phyloP scores from a whole-genome alignment of 2,113 vertebrate genomes.

The Gopherus flavomarginatus region DNA sequence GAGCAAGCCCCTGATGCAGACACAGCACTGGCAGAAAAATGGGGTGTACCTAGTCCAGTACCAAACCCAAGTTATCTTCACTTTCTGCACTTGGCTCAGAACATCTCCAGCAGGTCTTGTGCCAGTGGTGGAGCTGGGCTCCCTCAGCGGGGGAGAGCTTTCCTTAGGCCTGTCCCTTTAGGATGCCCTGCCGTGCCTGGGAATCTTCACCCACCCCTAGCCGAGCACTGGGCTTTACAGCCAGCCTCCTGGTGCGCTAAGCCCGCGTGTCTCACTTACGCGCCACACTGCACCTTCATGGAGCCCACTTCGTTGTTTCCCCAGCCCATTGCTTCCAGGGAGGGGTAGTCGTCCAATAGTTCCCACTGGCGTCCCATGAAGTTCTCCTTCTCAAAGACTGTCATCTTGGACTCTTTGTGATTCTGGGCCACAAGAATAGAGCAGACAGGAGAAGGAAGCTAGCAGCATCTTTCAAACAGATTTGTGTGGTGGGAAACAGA shows the following conservation, averaged over 20 bases:
- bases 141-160: too few relatives aligned
- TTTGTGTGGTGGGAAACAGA: rapidly evolving
- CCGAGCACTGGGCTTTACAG: too few relatives aligned
- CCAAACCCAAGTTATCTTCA: too few relatives aligned
- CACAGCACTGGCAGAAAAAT: not conserved
- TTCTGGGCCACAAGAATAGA: constrained; percentile 77
- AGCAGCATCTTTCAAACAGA: too few relatives aligned
- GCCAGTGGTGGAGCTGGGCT: too few relatives aligned
- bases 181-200: too few relatives aligned
- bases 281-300: constrained; percentile 92
- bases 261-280: constrained; percentile 83
- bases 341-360: constrained; percentile 92
- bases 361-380: constrained; percentile 95
- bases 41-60: not conserved
- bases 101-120: not conserved
- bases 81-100: too few relatives aligned
- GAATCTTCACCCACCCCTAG: not conserved
- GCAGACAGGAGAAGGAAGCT: not conserved
- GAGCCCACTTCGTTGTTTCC: constrained; percentile 95
- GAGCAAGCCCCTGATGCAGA: not conserved
- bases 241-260: not conserved
- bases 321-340: constrained; percentile 98
- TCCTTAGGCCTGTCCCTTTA: not conserved
- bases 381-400: constrained; percentile 93
- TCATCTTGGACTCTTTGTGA: constrained; percentile 95